Evolutionary conservation across 2,888 invertebrate species (phyloP), one percentile per base, ranked within the genome.

Genomic region (Shargacucullia verbasci): DNA sequence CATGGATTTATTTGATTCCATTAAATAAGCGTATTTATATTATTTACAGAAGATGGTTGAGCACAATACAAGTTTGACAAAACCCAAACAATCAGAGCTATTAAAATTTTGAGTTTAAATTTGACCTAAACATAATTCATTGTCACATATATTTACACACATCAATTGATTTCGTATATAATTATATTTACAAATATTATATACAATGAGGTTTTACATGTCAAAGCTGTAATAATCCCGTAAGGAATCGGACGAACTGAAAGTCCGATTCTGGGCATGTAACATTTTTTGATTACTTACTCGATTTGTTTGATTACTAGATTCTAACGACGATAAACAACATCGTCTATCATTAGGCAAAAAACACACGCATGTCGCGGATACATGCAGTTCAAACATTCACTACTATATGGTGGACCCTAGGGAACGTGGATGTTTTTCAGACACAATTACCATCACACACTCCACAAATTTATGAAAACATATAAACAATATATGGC

Each of bases 401-500:
- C 10, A 33, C n/a, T 34, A 37, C 20, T 53, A 47, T 53, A 47
- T 20, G 31, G 1, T 43, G 41, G 14, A 33, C 8, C 27, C 7
- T 35, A 38, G 14, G 5, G 10, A n/a, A 37, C 25, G n/a, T 8
- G 12, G 29, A 43, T 9, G 14, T 11, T 39, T 29, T 63, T 47
- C 49, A 58, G 33, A 60, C 44, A 49, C 45, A 37, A 13, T 38
- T 56, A 46, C 63, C 46, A 59, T 52, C 37, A 47, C 54, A 62
- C 33, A 55, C 38, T 63, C 25, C 44, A 41, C 44, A 61, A 59
- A 72, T 57, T n/a, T 54, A 68, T 48, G 46, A 61, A 70, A 70
- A 72, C 75, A 77, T 74, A 79, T 77, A 79, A 86, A 89, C 86
- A 87, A 87, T 82, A 90, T 93, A 94, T 94, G 93, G 93, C 93